Evolutionary conservation across 1,140 invertebrate genomes (phyloP), one percentile per base, ranked within the genome.

Genomic region (Lineus longissimus): DNA sequence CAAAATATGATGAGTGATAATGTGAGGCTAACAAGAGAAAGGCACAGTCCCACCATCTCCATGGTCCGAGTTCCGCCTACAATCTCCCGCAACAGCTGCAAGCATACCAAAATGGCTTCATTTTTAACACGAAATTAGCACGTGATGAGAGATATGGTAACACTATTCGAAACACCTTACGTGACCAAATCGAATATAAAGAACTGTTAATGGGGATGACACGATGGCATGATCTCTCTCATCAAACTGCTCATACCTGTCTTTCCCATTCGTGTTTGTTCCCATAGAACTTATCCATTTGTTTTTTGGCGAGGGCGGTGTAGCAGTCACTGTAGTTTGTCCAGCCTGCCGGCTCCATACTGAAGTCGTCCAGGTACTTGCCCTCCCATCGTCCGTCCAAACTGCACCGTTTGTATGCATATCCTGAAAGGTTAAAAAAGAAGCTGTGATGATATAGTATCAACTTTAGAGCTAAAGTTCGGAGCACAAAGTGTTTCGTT

Each of bases 271-370:
- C 40, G 9, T 73, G 64, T 65, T 77, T 76, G 40, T 72, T 71
- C 1, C 27, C 62, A 27, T 71, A 68, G 51, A 74, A 74, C 41
- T 70, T 73, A 15, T 70, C 62, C 55, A 69, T 72, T 0, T 90
- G 73, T 1, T 85, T 79, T 17, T 86, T 83, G 33, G 91, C 86
- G 75, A 92, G 88, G 0, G 87, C 85, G 1, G 89, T 89, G 73
- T 91, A 91, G 73, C 93, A 95, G 0, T 88, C 86, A 0, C 88
- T 91, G 74, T 92, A 95, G 79, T 94, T 92, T 4, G 92, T 93
- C 88, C 91, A 95, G 0, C 92, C 92, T 6, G 83, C 83, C 1
- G 75, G 72, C 23, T 66, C 56, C 6, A 51, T 11, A 45, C 72
- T 73, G 59, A 73, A 73, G 45, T 80, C 77, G 36, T 76, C 78